A percentile compares a stretch with the other conserved stretches of the same genome.
Conservation (phyloP, 2,797 vertebrate genomes). For the Emydoidea blandingii region DNA sequence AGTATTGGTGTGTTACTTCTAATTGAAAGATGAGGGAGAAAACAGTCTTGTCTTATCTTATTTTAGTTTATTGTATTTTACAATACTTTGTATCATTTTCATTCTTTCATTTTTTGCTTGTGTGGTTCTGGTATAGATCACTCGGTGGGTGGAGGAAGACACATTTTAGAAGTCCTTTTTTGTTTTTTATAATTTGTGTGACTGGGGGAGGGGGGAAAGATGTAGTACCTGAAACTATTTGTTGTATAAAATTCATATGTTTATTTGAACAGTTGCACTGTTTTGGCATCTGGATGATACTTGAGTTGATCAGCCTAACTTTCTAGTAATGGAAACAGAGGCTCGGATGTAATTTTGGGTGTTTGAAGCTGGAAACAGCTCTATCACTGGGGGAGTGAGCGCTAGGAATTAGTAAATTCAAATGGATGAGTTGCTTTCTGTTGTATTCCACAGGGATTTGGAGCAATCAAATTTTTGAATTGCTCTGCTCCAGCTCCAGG, state of each 20-base stretch:
- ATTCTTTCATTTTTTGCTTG: background rate
- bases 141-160: background rate
- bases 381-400: background rate
- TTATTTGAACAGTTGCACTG: background rate
- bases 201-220: background rate
- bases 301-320: background rate
- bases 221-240: background rate
- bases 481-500: no score
- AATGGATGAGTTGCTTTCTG: background rate
- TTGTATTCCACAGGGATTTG: background rate
- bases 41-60: no score
- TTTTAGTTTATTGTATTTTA: background rate
- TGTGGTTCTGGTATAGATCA: background rate
- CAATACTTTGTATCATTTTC: background rate
- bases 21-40: no score
- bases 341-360: background rate
- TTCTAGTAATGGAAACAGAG: background rate
- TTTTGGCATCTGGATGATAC: background rate
- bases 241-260: background rate
- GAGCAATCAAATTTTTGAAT: no score
- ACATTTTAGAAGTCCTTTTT: background rate
- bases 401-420: background rate
- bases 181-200: background rate
- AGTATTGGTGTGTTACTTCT: no score
- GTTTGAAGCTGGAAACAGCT: background rate